These are phyloP conservation scores for Icerya purchasi DNA, from an alignment of 2,888 invertebrate species.

Conservation along the genomic window DNA sequence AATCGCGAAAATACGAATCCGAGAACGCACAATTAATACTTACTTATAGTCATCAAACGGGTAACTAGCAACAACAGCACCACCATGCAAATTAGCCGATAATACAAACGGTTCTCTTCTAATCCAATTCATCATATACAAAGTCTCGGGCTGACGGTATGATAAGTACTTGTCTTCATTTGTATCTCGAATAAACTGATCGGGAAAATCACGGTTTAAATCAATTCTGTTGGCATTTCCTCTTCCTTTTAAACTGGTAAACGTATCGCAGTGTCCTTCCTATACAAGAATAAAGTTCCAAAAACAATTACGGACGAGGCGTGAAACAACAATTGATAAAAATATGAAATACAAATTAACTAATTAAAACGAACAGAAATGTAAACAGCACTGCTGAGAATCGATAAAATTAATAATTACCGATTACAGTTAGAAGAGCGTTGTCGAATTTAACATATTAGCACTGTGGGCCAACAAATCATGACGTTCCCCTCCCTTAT, in stretches of 20 bases:
- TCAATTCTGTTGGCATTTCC: slow-evolving; percentile 62
- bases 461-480: no score
- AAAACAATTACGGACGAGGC: no score
- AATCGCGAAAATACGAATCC: background rate
- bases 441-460: no score
- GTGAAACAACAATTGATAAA: no score
- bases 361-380: slow-evolving; percentile 4
- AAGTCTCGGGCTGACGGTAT: slow-evolving; percentile 63
- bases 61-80: slow-evolving; percentile 91
- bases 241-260: slow-evolving; percentile 43
- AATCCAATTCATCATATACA: slow-evolving; percentile 76
- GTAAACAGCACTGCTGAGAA: background rate
- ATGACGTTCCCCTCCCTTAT: no score
- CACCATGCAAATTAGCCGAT: slow-evolving; percentile 89
- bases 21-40: slow-evolving; percentile 20
- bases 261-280: slow-evolving; percentile 61
- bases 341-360: no score
- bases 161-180: slow-evolving; percentile 30
- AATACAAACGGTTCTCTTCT: slow-evolving; percentile 67
- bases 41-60: slow-evolving; percentile 73
- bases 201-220: slow-evolving; percentile 81
- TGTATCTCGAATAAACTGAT: slow-evolving; percentile 43
- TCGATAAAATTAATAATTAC: background rate
- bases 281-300: slow-evolving; percentile 26
- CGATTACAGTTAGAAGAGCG: no score